These are phyloP conservation scores for Trogon melanurus DNA, from an alignment of 2,113 vertebrate species.

Conservation along the genomic window DNA sequence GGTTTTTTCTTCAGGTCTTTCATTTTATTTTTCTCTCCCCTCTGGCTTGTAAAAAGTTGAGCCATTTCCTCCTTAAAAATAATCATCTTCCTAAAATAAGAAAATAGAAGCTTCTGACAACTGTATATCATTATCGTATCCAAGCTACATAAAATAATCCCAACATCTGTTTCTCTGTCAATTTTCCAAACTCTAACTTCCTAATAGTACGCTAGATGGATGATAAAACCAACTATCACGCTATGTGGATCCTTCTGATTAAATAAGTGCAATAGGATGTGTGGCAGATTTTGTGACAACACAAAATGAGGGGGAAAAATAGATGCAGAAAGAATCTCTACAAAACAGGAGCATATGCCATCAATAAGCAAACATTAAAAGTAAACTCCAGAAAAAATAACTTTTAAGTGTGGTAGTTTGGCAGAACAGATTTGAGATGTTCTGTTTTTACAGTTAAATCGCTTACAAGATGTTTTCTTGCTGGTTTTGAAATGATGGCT, in stretches of 20 bases:
- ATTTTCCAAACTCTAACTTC: constrained; percentile 62
- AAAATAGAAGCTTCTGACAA: constrained; percentile 62
- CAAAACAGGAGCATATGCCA: neutral
- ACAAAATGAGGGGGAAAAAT: neutral
- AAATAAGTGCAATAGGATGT: neutral
- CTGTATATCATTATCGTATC: constrained; percentile 49
- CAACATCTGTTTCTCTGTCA: constrained; percentile 76
- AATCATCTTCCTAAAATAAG: constrained; percentile 35
- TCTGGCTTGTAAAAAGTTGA: neutral
- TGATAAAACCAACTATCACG: constrained; percentile 24
- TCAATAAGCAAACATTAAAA: constrained; percentile 27
- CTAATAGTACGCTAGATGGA: constrained; percentile 62
- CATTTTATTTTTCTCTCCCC: neutral
- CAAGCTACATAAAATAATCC: constrained; percentile 61
- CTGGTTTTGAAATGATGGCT: neutral
- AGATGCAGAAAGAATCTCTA: neutral
- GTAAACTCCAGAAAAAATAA: neutral
- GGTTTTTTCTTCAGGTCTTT: neutral
- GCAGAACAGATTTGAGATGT: neutral
- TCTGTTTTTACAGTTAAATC: neutral
- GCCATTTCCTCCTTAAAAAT: constrained; percentile 35
- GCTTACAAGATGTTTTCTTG: neutral
- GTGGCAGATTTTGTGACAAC: constrained; percentile 40
- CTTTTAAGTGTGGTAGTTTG: neutral
- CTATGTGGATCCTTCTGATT: constrained; percentile 39